phyloP scores from a whole-genome alignment of 2,888 invertebrate species.

The Pteria penguin region DNA sequence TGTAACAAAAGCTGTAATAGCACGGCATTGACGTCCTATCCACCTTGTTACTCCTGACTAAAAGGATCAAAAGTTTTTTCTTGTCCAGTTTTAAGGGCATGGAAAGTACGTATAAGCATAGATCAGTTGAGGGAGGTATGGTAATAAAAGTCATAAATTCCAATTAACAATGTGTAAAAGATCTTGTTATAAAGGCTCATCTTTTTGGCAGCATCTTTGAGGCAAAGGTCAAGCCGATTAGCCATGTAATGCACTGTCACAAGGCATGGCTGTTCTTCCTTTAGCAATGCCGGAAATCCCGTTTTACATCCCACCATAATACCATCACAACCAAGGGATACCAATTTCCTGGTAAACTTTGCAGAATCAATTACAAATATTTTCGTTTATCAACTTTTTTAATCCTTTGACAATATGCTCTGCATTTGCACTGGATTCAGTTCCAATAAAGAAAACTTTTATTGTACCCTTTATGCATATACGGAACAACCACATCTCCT shows the following conservation, averaged over 20 bases:
- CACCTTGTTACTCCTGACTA: slow-evolving; percentile 35
- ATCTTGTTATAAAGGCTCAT: slow-evolving; percentile 35
- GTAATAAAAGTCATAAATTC: slow-evolving; percentile 42
- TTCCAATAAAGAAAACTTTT: slow-evolving; percentile 14
- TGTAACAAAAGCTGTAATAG: slow-evolving; percentile 4
- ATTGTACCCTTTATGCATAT: slow-evolving; percentile 27
- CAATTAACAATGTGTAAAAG: slow-evolving; percentile 19
- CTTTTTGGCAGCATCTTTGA: slow-evolving; percentile 35
- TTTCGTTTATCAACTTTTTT: background rate
- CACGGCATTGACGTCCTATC: slow-evolving; percentile 28
- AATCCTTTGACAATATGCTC: slow-evolving; percentile 29
- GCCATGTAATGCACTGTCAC: slow-evolving; percentile 40
- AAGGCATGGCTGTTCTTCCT: slow-evolving; percentile 33
- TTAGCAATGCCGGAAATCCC: slow-evolving; percentile 32
- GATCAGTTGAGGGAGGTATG: slow-evolving; percentile 38
- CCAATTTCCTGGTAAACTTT: slow-evolving; percentile 27
- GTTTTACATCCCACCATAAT: slow-evolving; percentile 38
- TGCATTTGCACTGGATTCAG: slow-evolving; percentile 33
- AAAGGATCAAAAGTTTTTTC: too few relatives aligned
- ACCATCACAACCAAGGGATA: slow-evolving; percentile 38
- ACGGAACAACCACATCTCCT: slow-evolving; percentile 41
- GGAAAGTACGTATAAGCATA: slow-evolving; percentile 31
- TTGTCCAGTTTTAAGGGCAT: slow-evolving; percentile 9
- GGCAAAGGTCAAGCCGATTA: slow-evolving; percentile 36
- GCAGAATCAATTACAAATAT: background rate